These are phyloP conservation scores for Anolis carolinensis DNA, from an alignment of 2,113 vertebrate species.

Conservation along the genomic window DNA sequence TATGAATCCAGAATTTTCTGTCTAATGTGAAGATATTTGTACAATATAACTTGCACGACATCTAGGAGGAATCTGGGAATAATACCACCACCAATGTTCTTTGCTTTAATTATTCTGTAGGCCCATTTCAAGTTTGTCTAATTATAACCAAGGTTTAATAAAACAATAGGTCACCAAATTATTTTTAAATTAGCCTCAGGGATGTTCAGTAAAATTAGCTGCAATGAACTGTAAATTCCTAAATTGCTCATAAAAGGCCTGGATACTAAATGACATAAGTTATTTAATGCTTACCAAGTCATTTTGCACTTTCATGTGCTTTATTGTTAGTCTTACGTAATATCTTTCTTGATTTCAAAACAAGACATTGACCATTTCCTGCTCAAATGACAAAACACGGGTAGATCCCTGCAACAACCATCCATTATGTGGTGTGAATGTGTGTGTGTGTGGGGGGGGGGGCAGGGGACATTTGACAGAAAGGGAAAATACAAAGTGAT, in stretches of 20 bases:
- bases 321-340: background rate
- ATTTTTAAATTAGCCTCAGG: constrained; percentile 36
- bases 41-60: constrained; percentile 13
- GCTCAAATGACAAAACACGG: background rate
- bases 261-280: background rate
- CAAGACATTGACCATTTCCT: background rate
- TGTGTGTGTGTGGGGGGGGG: no score
- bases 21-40: constrained; percentile 53
- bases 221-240: background rate
- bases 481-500: no score
- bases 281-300: background rate
- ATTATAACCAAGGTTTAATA: constrained; percentile 51
- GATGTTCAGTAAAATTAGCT: constrained; percentile 34
- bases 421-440: background rate
- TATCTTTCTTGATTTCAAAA: background rate
- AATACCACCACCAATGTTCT: constrained; percentile 45
- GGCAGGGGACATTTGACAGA: no score
- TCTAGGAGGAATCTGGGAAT: constrained; percentile 15
- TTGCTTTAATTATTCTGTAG: constrained; percentile 46
- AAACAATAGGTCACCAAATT: constrained; percentile 36
- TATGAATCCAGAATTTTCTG: constrained; percentile 22
- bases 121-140: constrained; percentile 39
- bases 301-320: background rate
- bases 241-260: background rate
- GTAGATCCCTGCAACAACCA: background rate